phyloP scores from a whole-genome alignment of 37 sponge, comb jelly and placozoan genomes.

The Diacarnus erythraeanus region DNA sequence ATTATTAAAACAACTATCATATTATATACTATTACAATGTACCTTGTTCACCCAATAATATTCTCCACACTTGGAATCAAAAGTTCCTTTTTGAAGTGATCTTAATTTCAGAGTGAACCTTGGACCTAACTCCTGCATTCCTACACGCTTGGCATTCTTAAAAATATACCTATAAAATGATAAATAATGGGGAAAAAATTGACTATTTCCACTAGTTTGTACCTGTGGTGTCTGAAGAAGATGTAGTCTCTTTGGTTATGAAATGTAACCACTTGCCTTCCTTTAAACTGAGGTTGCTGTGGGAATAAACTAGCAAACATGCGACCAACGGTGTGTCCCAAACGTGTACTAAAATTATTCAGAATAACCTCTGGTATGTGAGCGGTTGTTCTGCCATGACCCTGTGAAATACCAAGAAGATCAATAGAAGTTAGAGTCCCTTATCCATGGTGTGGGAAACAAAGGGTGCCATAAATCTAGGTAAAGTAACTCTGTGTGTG shows the following conservation, averaged over 20 bases:
- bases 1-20: not conserved
- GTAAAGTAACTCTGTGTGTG: too few species aligned
- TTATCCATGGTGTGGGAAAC: too few species aligned
- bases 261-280: constrained; percentile 92
- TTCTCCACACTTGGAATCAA: constrained; percentile 89
- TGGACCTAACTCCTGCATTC: constrained; percentile 95
- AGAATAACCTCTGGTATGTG: constrained; percentile 94
- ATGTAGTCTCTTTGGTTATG: constrained; percentile 98
- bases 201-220: too few species aligned
- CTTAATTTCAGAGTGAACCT: constrained; percentile 93
- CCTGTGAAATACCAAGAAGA: constrained; percentile 28
- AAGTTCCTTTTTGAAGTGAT: constrained; percentile 92
- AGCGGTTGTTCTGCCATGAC: constrained; percentile 79
- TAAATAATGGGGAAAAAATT: too few species aligned
- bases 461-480: too few species aligned
- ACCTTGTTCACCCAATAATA: constrained; percentile 93
- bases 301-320: constrained; percentile 94
- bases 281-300: constrained; percentile 91
- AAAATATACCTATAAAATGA: constrained; percentile 86
- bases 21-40: not conserved
- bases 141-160: constrained; percentile 82
- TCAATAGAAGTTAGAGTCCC: too few species aligned
- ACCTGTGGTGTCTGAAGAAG: constrained; percentile 97
- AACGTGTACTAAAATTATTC: constrained; percentile 91
- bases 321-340: constrained; percentile 92